Conservation (phyloP, 2,113 vertebrate species). For the Balaeniceps rex region DNA sequence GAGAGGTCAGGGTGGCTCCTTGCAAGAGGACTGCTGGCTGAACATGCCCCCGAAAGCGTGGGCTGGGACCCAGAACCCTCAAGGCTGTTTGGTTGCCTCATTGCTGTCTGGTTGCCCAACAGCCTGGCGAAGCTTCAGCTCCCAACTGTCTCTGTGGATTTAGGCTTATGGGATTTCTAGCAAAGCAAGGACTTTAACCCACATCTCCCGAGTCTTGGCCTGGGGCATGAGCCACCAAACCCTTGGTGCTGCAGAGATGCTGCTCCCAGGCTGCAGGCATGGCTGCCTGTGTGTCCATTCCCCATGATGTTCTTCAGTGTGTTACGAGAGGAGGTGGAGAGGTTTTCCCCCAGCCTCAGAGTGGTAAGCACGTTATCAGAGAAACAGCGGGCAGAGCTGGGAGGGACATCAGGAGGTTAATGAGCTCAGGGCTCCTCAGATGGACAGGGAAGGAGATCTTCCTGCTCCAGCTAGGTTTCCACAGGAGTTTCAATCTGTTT, state of each 20-base stretch:
- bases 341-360: neutral
- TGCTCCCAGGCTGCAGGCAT: neutral
- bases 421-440: neutral
- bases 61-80: neutral
- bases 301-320: neutral
- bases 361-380: neutral
- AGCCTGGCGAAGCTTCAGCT: neutral
- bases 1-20: neutral
- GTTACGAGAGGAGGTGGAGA: neutral
- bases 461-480: neutral
- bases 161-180: neutral
- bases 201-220: neutral
- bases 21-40: neutral
- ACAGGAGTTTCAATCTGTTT: neutral
- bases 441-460: neutral
- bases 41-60: rapidly evolving
- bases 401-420: neutral
- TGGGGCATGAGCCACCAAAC: neutral
- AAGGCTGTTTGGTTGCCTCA: neutral
- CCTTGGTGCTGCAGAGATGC: neutral
- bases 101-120: neutral
- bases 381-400: neutral
- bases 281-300: neutral
- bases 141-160: neutral
- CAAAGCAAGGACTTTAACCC: neutral